Percentiles rank a stretch among this genome's conserved stretches.
These are phyloP conservation scores for Misgurnus mizolepis DNA, from an alignment of 2,113 vertebrate species.

Conservation along the genomic window DNA sequence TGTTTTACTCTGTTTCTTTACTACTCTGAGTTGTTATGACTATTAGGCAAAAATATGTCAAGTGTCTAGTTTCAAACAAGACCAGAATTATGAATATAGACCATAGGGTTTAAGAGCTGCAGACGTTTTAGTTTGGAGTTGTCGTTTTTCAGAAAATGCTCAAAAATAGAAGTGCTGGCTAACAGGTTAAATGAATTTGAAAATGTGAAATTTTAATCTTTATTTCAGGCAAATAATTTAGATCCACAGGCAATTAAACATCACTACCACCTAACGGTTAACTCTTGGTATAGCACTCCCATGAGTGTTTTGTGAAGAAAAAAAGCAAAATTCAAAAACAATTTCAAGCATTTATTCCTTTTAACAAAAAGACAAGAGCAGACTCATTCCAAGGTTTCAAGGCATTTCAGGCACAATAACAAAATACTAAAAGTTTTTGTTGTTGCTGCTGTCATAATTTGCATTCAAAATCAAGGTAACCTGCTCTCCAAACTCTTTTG, in stretches of 20 bases:
- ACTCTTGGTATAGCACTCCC: background rate
- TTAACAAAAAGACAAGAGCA: constrained; percentile 6
- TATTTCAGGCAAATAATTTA: background rate
- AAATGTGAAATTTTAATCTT: too few relatives aligned
- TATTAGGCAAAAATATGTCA: too few relatives aligned
- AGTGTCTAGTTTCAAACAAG: too few relatives aligned
- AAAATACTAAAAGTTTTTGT: background rate
- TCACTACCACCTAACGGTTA: constrained; percentile 6
- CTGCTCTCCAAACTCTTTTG: background rate
- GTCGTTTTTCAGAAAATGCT: too few relatives aligned
- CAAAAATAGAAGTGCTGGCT: too few relatives aligned
- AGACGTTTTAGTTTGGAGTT: too few relatives aligned
- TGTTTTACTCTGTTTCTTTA: too few relatives aligned
- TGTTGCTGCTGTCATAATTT: background rate
- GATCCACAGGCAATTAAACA: background rate
- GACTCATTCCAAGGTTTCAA: background rate
- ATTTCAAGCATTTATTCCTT: background rate
- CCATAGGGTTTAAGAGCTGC: too few relatives aligned
- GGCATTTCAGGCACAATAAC: background rate
- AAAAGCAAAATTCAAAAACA: background rate
- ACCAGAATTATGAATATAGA: too few relatives aligned
- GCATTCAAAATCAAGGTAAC: background rate
- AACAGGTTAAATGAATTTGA: too few relatives aligned
- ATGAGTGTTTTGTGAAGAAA: background rate
- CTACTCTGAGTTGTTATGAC: too few relatives aligned